Percentiles rank a stretch among this genome's conserved stretches.
Evolutionary conservation across 92 coral and sea anemone species (phyloP).

Genomic region (Epizoanthus rinbou): DNA sequence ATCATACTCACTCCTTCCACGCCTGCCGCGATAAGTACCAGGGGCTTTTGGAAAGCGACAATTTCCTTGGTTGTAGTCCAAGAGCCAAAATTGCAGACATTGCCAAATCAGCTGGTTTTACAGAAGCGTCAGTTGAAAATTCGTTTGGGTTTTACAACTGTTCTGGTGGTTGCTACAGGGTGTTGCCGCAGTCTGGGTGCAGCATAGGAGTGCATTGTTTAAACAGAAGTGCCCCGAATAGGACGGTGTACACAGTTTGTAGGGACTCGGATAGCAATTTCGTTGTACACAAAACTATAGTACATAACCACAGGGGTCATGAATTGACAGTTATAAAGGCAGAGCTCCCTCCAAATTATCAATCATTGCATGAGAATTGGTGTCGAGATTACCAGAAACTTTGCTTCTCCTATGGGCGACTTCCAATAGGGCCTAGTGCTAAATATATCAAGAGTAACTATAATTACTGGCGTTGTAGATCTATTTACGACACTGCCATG

Average conservation of each 20-base stretch:
- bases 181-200: constrained; percentile 43
- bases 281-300: constrained; percentile 35
- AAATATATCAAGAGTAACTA: neutral
- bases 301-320: constrained; percentile 38
- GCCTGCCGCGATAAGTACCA: constrained; percentile 49
- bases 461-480: neutral
- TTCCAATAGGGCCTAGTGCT: constrained; percentile 45
- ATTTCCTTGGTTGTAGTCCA: constrained; percentile 47
- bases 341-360: constrained; percentile 32
- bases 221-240: constrained; percentile 15
- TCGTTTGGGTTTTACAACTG: constrained; percentile 58
- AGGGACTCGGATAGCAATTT: constrained; percentile 61
- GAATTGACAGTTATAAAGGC: constrained; percentile 49
- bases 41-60: constrained; percentile 42
- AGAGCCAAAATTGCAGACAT: constrained; percentile 36
- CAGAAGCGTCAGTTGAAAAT: constrained; percentile 50
- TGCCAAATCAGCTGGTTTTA: constrained; percentile 53
- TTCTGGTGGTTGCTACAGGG: constrained; percentile 35
- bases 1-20: constrained; percentile 8
- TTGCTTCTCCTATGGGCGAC: constrained; percentile 58
- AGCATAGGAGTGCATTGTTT: constrained; percentile 49
- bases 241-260: constrained; percentile 60
- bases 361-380: constrained; percentile 53
- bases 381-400: constrained; percentile 57
- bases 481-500: constrained; percentile 43